Conservation (phyloP, 2,113 vertebrate genomes). For the Uria lomvia region DNA sequence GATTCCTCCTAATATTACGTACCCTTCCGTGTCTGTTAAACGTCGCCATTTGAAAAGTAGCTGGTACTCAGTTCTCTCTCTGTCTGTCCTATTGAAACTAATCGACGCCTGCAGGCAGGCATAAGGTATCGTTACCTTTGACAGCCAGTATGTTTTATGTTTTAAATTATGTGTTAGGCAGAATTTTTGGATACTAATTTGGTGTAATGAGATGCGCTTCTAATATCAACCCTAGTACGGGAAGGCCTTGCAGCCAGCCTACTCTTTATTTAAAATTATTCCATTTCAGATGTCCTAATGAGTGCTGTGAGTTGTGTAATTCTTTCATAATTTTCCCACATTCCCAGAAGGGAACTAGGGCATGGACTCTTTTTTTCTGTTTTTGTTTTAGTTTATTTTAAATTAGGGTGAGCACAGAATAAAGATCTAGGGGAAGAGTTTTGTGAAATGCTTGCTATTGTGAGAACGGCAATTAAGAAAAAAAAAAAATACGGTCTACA, state of each 20-base stretch:
- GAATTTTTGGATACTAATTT: conserved; percentile 55
- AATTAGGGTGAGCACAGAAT: neutral
- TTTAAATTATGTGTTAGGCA: conserved; percentile 57
- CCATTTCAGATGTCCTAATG: conserved; percentile 61
- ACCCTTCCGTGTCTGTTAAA: neutral
- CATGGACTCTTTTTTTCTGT: neutral
- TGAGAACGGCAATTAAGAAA: conserved; percentile 25
- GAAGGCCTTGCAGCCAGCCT: conserved; percentile 48
- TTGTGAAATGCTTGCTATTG: neutral
- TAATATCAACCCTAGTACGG: conserved; percentile 33
- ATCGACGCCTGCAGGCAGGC: conserved; percentile 34
- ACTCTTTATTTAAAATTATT: conserved; percentile 62
- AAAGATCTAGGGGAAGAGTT: neutral
- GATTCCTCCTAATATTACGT: neutral
- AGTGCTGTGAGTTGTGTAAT: conserved; percentile 51
- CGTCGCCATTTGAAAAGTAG: neutral
- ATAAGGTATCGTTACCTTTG: conserved; percentile 53
- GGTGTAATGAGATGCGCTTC: conserved; percentile 40
- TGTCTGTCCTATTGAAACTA: conserved; percentile 48
- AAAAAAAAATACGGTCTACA: neutral
- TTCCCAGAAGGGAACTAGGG: conserved; percentile 31
- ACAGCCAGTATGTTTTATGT: conserved; percentile 52
- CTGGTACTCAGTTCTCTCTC: conserved; percentile 1
- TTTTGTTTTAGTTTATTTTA: conserved; percentile 39
- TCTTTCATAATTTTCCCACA: conserved; percentile 32